Conservation (phyloP, 1,140 invertebrate species). For the Pseudomyrmex gracilis region DNA sequence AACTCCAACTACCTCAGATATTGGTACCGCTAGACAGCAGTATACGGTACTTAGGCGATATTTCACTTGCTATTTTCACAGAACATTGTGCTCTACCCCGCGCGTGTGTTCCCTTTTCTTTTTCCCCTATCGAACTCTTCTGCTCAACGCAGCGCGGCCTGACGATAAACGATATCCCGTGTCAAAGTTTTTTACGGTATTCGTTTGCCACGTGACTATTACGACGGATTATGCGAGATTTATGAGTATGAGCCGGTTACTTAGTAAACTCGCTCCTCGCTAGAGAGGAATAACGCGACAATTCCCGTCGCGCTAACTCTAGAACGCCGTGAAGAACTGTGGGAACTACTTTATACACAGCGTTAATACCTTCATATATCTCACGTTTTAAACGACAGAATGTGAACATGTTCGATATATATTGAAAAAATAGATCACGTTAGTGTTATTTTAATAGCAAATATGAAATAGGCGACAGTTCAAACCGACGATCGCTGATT, state of each 20-base stretch:
- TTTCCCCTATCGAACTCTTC: not conserved
- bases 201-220: not conserved
- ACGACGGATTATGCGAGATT: slow-evolving; percentile 26
- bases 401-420: not conserved
- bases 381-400: too few relatives aligned
- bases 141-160: not conserved
- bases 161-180: not conserved
- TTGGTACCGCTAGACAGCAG: not conserved
- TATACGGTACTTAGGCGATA: slow-evolving; percentile 2
- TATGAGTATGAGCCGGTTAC: slow-evolving; percentile 10
- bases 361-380: too few relatives aligned
- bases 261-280: not conserved
- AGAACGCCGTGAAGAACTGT: not conserved
- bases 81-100: too few relatives aligned
- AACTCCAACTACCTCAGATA: not conserved
- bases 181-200: slow-evolving; percentile 7
- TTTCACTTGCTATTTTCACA: not conserved
- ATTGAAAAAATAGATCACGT: too few relatives aligned
- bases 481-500: slow-evolving; percentile 21
- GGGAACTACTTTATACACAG: too few relatives aligned
- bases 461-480: slow-evolving; percentile 5
- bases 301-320: slow-evolving; percentile 8
- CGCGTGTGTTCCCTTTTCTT: not conserved
- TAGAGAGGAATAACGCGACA: not conserved
- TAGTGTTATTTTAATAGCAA: not conserved